Evolutionary conservation across 1,140 invertebrate genomes (phyloP).

Genomic region (Belonocnema kinseyi): DNA sequence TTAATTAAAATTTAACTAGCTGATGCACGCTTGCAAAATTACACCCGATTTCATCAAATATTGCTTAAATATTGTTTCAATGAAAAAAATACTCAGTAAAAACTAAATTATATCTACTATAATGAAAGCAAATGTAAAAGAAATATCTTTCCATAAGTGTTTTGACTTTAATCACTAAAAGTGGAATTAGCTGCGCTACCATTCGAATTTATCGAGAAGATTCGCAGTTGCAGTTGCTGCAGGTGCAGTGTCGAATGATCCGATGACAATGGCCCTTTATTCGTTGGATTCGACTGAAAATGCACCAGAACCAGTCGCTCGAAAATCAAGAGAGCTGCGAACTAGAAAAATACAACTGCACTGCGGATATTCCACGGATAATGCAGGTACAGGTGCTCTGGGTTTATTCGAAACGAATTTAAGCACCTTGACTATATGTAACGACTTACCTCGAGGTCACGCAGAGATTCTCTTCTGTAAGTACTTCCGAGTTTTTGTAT

Average conservation of each 20-base stretch:
- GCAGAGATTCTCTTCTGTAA: background rate
- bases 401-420: slow-evolving; percentile 9
- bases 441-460: background rate
- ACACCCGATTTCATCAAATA: no score
- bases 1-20: no score
- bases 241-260: slow-evolving; percentile 37
- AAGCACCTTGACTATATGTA: background rate
- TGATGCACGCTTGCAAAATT: no score
- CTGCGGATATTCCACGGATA: slow-evolving; percentile 49
- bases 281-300: slow-evolving; percentile 41
- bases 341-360: slow-evolving; percentile 55
- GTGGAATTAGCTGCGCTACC: background rate
- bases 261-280: slow-evolving; percentile 43
- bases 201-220: slow-evolving; percentile 7
- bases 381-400: slow-evolving; percentile 52
- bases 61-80: no score
- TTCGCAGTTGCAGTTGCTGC: background rate
- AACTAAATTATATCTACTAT: no score
- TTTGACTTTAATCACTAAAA: background rate
- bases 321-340: slow-evolving; percentile 40
- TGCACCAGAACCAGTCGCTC: slow-evolving; percentile 34
- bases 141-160: background rate
- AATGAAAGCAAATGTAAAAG: no score
- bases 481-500: background rate
- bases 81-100: no score